Conservation (phyloP, 2,888 invertebrate species). For the Germaria angustata region DNA sequence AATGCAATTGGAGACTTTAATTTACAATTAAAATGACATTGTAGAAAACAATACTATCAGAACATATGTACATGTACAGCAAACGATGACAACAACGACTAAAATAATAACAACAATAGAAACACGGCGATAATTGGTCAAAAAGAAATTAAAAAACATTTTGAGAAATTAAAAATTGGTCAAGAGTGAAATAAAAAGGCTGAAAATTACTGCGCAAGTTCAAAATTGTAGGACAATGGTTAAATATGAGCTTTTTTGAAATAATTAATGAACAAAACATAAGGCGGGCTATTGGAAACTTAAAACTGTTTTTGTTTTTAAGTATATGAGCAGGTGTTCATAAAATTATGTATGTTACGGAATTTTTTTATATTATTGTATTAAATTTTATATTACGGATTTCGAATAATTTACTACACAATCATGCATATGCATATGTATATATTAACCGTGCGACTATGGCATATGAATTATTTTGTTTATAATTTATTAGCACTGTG, state of each 20-base stretch:
- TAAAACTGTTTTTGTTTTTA: not conserved
- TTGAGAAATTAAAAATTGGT: slow-evolving; percentile 52
- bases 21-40: slow-evolving; percentile 34
- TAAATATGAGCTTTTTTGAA: slow-evolving; percentile 1
- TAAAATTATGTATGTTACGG: slow-evolving; percentile 9
- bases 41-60: not conserved
- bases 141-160: slow-evolving; percentile 14
- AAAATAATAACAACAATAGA: slow-evolving; percentile 9
- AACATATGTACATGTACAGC: too few species aligned
- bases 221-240: slow-evolving; percentile 29
- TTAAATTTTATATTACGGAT: too few species aligned
- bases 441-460: too few species aligned
- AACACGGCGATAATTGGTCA: slow-evolving; percentile 19
- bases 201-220: slow-evolving; percentile 53
- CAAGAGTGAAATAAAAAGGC: slow-evolving; percentile 49
- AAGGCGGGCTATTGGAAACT: slow-evolving; percentile 28
- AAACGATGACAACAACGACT: slow-evolving; percentile 20
- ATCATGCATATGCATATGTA: too few species aligned
- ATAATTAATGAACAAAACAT: slow-evolving; percentile 17
- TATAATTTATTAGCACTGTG: slow-evolving; percentile 16
- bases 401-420: too few species aligned
- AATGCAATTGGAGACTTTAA: slow-evolving; percentile 44
- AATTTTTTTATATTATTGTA: slow-evolving; percentile 12
- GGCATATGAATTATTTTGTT: not conserved
- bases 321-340: not conserved